Evolutionary conservation across 2,113 vertebrate species (phyloP).

Genomic region (Arizona elegans): DNA sequence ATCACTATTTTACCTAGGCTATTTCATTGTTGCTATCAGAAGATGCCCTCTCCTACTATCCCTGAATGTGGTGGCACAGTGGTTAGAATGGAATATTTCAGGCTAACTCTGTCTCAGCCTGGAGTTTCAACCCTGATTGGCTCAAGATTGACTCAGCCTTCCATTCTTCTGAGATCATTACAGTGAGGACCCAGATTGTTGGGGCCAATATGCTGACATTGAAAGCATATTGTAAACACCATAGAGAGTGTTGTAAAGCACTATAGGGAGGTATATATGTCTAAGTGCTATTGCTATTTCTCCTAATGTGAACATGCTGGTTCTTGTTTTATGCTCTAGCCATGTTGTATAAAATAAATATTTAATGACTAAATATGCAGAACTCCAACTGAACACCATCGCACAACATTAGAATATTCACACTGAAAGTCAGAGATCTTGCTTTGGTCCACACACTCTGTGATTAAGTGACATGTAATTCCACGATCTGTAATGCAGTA

Average conservation of each 20-base stretch:
- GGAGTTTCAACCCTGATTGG: not conserved
- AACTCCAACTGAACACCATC: not conserved
- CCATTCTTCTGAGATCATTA: not conserved
- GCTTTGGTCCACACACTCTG: not conserved
- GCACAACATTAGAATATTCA: not conserved
- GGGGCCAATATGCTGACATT: not conserved
- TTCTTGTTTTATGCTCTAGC: not conserved
- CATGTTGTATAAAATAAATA: not conserved
- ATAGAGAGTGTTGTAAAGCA: not conserved
- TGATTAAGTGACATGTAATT: not conserved
- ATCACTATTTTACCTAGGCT: not conserved
- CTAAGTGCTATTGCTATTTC: not conserved
- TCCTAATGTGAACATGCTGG: not conserved
- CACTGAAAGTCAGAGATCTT: not conserved
- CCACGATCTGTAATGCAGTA: not conserved
- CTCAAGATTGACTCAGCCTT: not conserved
- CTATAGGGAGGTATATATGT: not conserved
- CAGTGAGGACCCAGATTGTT: not conserved
- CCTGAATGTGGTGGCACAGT: not conserved
- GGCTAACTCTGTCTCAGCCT: not conserved
- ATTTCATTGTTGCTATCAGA: not conserved
- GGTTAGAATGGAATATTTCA: not conserved
- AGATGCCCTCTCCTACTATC: not conserved
- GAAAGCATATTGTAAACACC: not conserved
- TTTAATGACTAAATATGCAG: not conserved